Evolutionary conservation across 2,113 vertebrate species (phyloP), one percentile per base, ranked within the genome.

Genomic region (Oncorhynchus tshawytscha): DNA sequence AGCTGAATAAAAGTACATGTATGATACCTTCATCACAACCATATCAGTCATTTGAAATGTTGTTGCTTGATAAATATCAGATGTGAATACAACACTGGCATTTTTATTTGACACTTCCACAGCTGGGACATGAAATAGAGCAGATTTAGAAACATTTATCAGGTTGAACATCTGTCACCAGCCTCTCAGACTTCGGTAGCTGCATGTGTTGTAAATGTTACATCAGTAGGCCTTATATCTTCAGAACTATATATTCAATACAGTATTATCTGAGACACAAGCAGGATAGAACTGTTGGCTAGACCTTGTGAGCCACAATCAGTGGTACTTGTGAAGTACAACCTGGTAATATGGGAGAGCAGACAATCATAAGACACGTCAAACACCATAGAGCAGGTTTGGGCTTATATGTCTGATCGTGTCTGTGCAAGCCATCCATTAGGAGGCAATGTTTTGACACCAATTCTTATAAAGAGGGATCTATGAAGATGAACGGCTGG

Each of bases 391-490:
- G 59, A 49, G 27, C 16, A 39, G 54, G 45, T 54, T 22, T 76
- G 31, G 67, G n/a, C 29, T 64, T 57, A 29, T 71, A 12, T 83
- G 75, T 72, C 75, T 67, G 54, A 70, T 84, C 89, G 68, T 92
- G 91, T 86, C 87, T 87, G 86, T 87, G 85, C 91, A 91, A 84
- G 90, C 74, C 82, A 81, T 84, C 81, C 84, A 87, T 90, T 88
- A 87, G 83, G 70, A 81, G 77, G 74, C 74, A 66, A 54, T 84
- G 86, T 90, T 91, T 85, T 90, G 87, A 91, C 89, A 90, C 78
- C 57, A 82, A 79, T 86, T 85, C 75, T 81, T 89, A 81, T 87
- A 84, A 84, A 89, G 84, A 87, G 76, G 74, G 78, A 81, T 90
- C 83, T 78, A 81, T 85, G 82, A 90, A 88, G 87, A 91, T 86